A percentile compares a stretch with the other conserved stretches of the same genome.
phyloP scores from a whole-genome alignment of 2,888 invertebrate genomes.

The Dromius quadrimaculatus region DNA sequence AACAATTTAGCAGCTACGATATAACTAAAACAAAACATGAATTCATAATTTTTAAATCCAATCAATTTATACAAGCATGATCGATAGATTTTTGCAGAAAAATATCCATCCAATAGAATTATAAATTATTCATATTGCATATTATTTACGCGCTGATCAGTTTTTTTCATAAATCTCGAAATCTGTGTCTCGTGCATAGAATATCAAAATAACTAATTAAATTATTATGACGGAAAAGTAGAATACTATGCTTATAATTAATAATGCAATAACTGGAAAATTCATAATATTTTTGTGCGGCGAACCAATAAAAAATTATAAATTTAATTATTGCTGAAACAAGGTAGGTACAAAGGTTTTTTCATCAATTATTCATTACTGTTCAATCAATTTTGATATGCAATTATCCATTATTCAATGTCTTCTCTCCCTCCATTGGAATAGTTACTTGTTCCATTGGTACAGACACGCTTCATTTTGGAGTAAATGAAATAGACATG shows the following conservation, averaged over 20 bases:
- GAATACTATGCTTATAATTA: conserved; percentile 7
- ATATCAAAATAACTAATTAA: conserved; percentile 25
- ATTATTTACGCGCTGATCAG: neutral
- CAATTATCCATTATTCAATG: too few species aligned
- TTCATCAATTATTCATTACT: too few species aligned
- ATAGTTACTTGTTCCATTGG: too few species aligned
- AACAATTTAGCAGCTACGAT: too few species aligned
- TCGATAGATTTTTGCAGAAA: neutral
- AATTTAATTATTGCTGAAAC: conserved; percentile 16
- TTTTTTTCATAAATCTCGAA: conserved; percentile 16
- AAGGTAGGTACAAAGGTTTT: neutral
- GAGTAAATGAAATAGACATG: too few species aligned
- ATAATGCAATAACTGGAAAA: conserved; percentile 16
- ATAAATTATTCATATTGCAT: neutral
- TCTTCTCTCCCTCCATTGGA: too few species aligned
- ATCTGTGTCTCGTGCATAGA: neutral
- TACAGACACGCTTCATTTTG: too few species aligned
- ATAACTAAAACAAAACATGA: neutral
- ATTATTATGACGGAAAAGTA: conserved; percentile 6
- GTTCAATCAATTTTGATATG: too few species aligned
- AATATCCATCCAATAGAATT: neutral
- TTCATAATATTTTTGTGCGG: neutral
- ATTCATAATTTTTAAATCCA: neutral
- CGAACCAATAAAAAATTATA: neutral
- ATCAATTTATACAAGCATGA: too few species aligned